A percentile compares a stretch with the other conserved stretches of the same genome.
Evolutionary conservation across 2,888 invertebrate genomes (phyloP).

Genomic region (Lottia gigantea): DNA sequence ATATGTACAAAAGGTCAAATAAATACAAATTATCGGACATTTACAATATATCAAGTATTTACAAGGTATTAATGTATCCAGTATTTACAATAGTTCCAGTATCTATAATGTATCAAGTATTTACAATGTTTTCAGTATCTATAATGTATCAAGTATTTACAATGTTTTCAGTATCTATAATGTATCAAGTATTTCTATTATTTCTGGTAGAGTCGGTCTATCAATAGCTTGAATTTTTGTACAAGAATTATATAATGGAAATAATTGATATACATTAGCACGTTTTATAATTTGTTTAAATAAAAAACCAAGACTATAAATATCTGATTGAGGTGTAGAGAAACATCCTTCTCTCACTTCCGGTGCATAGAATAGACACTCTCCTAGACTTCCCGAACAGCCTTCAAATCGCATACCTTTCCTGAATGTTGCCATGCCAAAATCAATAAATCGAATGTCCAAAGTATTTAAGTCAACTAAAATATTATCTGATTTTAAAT

Average conservation of each 20-base stretch:
- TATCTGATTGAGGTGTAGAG: slow-evolving; percentile 27
- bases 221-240: not conserved
- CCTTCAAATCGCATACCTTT: slow-evolving; percentile 33
- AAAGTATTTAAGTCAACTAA: not conserved
- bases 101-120: too few relatives aligned
- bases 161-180: too few relatives aligned
- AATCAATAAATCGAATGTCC: slow-evolving; percentile 29
- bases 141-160: too few relatives aligned
- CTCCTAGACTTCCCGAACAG: slow-evolving; percentile 29
- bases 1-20: too few relatives aligned
- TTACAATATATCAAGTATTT: too few relatives aligned
- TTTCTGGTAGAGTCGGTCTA: not conserved
- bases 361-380: slow-evolving; percentile 33
- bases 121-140: too few relatives aligned
- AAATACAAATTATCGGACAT: too few relatives aligned
- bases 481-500: slow-evolving; percentile 26
- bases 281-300: slow-evolving; percentile 12
- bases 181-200: not conserved
- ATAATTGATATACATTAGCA: not conserved
- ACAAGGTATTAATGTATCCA: too few relatives aligned
- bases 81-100: too few relatives aligned
- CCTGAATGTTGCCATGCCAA: slow-evolving; percentile 35
- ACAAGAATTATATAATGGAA: not conserved
- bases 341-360: slow-evolving; percentile 28
- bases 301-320: slow-evolving; percentile 34